Conservation (phyloP, 2,113 vertebrate genomes). For the Ctenodactylus gundi region DNA sequence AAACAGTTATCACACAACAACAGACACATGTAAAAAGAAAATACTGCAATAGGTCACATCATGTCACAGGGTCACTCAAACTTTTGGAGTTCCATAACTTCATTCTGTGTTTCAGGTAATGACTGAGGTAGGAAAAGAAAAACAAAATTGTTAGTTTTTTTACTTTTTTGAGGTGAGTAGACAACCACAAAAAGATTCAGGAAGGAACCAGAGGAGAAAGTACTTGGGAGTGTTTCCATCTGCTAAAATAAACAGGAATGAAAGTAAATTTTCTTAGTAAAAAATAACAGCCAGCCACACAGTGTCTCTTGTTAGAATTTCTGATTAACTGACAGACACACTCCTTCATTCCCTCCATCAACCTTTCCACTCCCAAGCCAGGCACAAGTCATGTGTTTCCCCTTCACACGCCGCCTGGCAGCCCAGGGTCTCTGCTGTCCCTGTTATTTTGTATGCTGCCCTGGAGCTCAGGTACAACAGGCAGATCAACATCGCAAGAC, state of each 20-base stretch:
- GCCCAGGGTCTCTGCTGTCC: neutral
- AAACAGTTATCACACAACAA: constrained; percentile 10
- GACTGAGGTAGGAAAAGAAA: neutral
- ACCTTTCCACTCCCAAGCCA: neutral
- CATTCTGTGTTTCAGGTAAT: neutral
- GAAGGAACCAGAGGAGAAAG: constrained; percentile 9
- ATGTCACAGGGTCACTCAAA: neutral
- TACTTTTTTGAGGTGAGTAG: neutral
- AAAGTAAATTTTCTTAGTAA: constrained; percentile 15
- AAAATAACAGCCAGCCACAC: neutral
- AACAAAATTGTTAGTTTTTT: neutral
- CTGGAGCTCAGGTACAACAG: neutral
- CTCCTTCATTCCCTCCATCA: neutral
- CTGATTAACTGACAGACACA: neutral
- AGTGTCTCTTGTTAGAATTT: neutral
- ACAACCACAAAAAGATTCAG: constrained; percentile 24
- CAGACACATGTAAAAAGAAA: neutral
- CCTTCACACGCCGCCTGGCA: neutral
- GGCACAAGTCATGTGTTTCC: neutral
- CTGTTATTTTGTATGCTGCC: neutral
- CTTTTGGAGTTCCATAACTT: neutral
- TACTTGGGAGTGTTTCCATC: neutral
- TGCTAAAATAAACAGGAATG: neutral
- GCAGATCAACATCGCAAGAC: neutral
- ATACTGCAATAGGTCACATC: neutral